Conservation (phyloP, 2,797 vertebrate genomes). For the Bradypodion ventrale region DNA sequence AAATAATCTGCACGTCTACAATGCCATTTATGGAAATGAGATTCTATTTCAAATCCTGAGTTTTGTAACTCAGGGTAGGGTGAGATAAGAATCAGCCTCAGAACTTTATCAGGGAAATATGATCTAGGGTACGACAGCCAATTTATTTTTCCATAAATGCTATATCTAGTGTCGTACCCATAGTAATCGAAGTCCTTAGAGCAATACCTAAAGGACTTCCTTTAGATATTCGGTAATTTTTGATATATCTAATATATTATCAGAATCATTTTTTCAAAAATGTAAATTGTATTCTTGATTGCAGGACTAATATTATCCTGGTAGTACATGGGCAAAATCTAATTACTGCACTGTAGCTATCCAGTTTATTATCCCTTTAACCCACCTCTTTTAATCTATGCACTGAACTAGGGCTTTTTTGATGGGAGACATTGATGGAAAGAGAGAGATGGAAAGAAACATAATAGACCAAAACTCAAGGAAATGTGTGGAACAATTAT, state of each 20-base stretch:
- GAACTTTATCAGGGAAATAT: neutral
- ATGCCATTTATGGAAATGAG: neutral
- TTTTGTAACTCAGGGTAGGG: neutral
- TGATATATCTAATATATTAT: neutral
- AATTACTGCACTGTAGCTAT: neutral
- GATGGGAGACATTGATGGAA: too few species aligned
- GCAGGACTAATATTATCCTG: too few species aligned
- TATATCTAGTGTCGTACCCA: too few species aligned
- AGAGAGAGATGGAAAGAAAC: too few species aligned
- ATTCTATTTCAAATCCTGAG: neutral
- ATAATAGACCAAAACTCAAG: neutral
- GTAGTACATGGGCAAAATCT: neutral
- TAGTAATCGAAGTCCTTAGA: too few species aligned
- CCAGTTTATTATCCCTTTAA: neutral
- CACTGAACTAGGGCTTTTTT: too few species aligned
- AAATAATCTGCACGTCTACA: neutral
- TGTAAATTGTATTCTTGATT: neutral
- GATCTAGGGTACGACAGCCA: neutral
- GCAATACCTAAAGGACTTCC: too few species aligned
- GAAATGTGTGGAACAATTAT: neutral
- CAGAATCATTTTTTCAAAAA: neutral
- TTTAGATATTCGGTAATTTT: too few species aligned
- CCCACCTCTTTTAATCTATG: too few species aligned
- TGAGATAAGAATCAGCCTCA: neutral
- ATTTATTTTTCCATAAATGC: too few species aligned